Base-by-base conservation (phyloP, 2,888 invertebrate genomes). In the Lapara coniferarum region DNA sequence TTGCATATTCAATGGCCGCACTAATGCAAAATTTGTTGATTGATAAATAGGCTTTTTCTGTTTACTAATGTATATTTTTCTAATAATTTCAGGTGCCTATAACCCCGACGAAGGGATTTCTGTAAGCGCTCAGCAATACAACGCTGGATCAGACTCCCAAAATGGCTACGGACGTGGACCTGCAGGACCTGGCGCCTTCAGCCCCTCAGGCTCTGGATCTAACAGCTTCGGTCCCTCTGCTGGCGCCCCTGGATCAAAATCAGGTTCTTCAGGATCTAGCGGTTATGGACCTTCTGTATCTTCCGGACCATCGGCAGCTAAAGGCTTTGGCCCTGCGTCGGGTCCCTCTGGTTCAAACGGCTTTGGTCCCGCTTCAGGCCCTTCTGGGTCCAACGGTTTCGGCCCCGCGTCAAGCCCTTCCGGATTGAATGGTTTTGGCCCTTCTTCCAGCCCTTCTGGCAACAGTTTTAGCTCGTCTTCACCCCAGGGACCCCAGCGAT, bases 1-100 rank as follows among this genome's bases (percentile, higher is more conserved):
- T 25, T 25, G 25, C 25, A 25, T 1, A 1, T 25, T 25, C 25
- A 25, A 25, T 25, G 25, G n/a, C n/a, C n/a, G n/a, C n/a, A 25
- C 25, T 1, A 25, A 1, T 25, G 25, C 25, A 25, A 25, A 25
- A 25, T 25, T 25, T 2, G 25, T 25, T 25, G 25, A 25, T 25
- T 25, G 25, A 52, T 51, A 10, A 71, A 44, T 69, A 25, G 25
- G 25, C 25, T 2, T 25, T 25, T 25, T 25, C 25, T 25, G 25
- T 25, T 25, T 25, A 1, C 25, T 25, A 25, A 25, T 25, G 25
- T 25, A 25, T 13, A n/a, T 51, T 25, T 16, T 14, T 37, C 5
- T 53, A 1, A n/a, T 4, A n/a, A 7, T 85, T 86, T 5, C 78
- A 93, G 93, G 93, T 71, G 92, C 93, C 19, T 93, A 93, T 81